Conservation (phyloP, 2,797 vertebrate species). For the Esox lucius region DNA sequence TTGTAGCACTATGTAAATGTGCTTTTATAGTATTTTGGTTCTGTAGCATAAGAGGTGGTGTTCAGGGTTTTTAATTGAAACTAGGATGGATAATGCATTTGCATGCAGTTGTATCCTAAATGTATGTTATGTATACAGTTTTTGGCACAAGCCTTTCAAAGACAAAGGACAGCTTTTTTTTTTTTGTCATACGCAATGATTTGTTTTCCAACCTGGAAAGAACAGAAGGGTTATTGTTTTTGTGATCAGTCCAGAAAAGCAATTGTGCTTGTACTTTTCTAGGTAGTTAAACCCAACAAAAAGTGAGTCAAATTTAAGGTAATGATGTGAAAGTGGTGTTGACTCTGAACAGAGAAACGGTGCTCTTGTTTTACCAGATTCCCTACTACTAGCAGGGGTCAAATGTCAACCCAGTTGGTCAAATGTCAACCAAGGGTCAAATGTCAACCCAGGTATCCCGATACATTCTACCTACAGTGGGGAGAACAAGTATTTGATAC, state of each 20-base stretch:
- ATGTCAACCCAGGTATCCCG: neutral
- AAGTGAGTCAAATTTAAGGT: conserved; percentile 15
- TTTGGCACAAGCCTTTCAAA: conserved; percentile 5
- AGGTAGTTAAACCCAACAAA: conserved; percentile 41
- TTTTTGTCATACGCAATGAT: neutral
- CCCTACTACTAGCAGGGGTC: neutral
- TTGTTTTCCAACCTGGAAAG: neutral
- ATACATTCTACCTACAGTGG: too few species aligned
- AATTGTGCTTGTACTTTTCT: conserved; percentile 18
- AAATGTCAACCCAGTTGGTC: neutral
- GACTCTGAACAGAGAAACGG: neutral
- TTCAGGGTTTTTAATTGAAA: neutral
- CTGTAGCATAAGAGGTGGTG: neutral
- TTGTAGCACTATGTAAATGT: neutral
- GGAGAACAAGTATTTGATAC: too few species aligned
- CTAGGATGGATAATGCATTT: neutral
- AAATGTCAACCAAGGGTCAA: neutral
- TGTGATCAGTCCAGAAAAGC: conserved; percentile 6
- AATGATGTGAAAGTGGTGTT: neutral
- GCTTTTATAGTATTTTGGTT: neutral
- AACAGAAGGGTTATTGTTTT: neutral
- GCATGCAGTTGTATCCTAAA: neutral
- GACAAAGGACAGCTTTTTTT: neutral
- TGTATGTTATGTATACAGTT: neutral
- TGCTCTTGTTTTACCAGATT: neutral